Evolutionary conservation across 2,113 vertebrate genomes (phyloP).

Genomic region (pig (Sus scrofa)): DNA sequence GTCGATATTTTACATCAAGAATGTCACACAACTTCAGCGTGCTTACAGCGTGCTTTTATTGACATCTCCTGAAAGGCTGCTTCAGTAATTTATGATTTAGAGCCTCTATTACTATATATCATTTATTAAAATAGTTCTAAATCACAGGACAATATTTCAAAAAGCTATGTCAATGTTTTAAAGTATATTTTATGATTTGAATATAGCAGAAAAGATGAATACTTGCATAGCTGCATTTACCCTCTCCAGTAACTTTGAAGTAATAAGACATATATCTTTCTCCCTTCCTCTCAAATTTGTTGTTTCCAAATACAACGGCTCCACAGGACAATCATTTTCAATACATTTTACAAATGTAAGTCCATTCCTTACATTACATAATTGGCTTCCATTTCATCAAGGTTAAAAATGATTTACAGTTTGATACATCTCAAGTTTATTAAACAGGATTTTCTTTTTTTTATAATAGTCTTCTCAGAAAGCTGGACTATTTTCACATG

Average conservation of each 20-base stretch:
- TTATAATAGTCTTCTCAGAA: not conserved
- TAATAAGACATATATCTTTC: constrained; percentile 7
- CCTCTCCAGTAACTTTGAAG: constrained; percentile 39
- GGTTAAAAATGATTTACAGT: not conserved
- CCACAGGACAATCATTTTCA: constrained; percentile 30
- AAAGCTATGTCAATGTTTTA: constrained; percentile 47
- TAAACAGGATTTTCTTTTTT: constrained; percentile 55
- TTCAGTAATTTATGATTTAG: constrained; percentile 23
- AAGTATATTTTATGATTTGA: constrained; percentile 55
- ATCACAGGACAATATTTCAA: constrained; percentile 22
- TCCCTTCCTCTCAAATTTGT: constrained; percentile 44
- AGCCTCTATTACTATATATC: not conserved
- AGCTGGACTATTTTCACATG: constrained; percentile 12
- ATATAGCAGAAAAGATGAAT: constrained; percentile 24
- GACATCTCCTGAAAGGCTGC: not conserved
- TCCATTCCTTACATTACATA: not conserved
- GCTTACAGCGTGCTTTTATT: not conserved
- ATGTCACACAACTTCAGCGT: not conserved
- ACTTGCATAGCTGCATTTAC: not conserved
- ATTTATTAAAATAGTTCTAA: constrained; percentile 26
- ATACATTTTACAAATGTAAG: constrained; percentile 38
- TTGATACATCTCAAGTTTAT: constrained; percentile 32
- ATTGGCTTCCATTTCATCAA: not conserved
- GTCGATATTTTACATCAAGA: not conserved
- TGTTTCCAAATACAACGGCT: constrained; percentile 50